Evolutionary conservation across 2,113 vertebrate species (phyloP), one percentile per base, ranked within the genome.

Genomic region (Eubucco bourcierii): DNA sequence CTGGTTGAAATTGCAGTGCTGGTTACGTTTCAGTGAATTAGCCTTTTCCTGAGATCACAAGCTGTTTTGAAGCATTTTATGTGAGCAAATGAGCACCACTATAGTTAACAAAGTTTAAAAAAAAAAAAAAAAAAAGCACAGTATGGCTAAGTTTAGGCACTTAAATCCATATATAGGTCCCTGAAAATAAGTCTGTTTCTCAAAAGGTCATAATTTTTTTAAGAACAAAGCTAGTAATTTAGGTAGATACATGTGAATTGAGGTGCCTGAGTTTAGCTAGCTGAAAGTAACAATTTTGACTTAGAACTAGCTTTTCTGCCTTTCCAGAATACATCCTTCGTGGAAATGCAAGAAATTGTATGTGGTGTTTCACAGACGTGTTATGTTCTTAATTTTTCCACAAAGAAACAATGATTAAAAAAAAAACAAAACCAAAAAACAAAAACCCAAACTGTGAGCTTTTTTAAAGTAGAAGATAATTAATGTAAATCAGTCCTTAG

Each of bases 391-490:
- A 80, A 74, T 96, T 97, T 97, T 94, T 96, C 80, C 94, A 95
- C 95, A 97, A 94, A 97, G 94, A 88, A 96, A 95, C 92, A 95
- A 96, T 94, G 82, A 94, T 94, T 91, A 88, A 37, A 90, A 93
- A 41, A 68, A 68, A 68, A n/a, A 65, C 15, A 15, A 12, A 44
- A 44, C 41, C 10, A 44, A 41, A 91, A 90, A 39, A 21, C 15
- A 37, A 90, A 39, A 66, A 66, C 44, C 20, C 37, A 64, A 90
- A 82, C n/a, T 96, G 64, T 80, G 85, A 84, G 90, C 68, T 94
- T 97, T 96, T 97, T 91, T 84, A 92, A 97, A 96, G 95, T 94
- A 96, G 94, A 97, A 97, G 94, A 97, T 98, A 97, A 98, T 98
- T 95, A 98, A 97, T 97, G 92, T 97, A 97, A 98, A 97, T 97